Evolutionary conservation across 2,797 vertebrate species (phyloP), one percentile per base, ranked within the genome.

Genomic region (Hydrophis major): DNA sequence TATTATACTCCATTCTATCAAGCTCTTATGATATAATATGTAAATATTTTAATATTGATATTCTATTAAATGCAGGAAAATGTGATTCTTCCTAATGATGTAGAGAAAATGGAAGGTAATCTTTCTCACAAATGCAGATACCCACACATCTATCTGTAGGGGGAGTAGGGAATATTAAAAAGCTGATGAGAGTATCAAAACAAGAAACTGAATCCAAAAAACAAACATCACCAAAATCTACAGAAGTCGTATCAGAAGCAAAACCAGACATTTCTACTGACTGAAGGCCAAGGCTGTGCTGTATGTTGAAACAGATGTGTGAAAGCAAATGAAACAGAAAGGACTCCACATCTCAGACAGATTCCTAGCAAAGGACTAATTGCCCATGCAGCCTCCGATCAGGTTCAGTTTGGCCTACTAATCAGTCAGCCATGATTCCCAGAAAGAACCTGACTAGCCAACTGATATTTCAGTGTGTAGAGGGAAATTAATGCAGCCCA

Each of bases 401-500:
- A 88, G 94, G 96, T 96, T 96, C 96, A 96, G 96, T 95, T 97
- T 97, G 97, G 96, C 95, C 96, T 97, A 97, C 98, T 97, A 97
- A 98, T 98, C 98, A 98, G 96, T 92, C 93, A 96, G 96, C 95
- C 96, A 97, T 95, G 96, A 97, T 97, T 97, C 96, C 96, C 95
- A 97, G 91, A 97, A 96, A 96, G 97, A 96, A 97, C 95, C 96
- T 95, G 20, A 97, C 97, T 97, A 96, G 98, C 97, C 97, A 97
- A 97, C 97, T 97, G 97, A 97, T 97, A 97, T 97, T 97, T 97
- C 97, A 97, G 97, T 97, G 97, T 96, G 97, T 97, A 98, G 98
- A 98, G 98, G 98, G 98, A 98, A 98, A 97, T 97, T 95, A 97
- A 97, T 92, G 96, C 96, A 97, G 98, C 97, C 98, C 97, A 98